Evolutionary conservation across 2,113 vertebrate genomes (phyloP).

Genomic region (Tringa solitaria): DNA sequence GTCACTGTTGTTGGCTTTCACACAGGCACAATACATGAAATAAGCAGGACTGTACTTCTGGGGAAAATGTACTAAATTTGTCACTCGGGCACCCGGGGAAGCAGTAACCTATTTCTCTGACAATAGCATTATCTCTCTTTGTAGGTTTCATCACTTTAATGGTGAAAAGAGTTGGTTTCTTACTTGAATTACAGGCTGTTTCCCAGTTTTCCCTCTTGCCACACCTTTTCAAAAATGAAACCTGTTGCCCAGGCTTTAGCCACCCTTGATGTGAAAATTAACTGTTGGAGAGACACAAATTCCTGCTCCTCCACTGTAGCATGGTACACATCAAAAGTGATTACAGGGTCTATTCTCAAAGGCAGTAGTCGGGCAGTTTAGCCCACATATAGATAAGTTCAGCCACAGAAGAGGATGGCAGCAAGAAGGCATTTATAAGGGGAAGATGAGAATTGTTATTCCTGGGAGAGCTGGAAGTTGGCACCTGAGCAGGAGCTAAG

Average conservation of each 20-base stretch:
- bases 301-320: background rate
- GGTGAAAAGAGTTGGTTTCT: background rate
- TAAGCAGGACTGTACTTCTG: background rate
- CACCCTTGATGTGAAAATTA: background rate
- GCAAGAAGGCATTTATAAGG: background rate
- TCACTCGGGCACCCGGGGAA: background rate
- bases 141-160: background rate
- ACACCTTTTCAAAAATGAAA: background rate
- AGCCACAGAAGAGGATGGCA: background rate
- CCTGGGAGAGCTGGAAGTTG: background rate
- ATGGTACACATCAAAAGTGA: background rate
- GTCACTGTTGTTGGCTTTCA: background rate
- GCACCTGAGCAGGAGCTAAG: background rate
- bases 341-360: background rate
- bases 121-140: background rate
- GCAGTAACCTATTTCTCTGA: background rate
- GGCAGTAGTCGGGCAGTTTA: background rate
- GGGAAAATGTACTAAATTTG: background rate
- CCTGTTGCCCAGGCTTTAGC: background rate
- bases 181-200: background rate
- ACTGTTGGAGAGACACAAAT: background rate
- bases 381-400: rapidly evolving
- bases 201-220: background rate
- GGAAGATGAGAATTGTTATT: background rate
- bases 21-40: background rate